phyloP scores from a whole-genome alignment of 2,888 invertebrate genomes.

The Flexamia atlantica region DNA sequence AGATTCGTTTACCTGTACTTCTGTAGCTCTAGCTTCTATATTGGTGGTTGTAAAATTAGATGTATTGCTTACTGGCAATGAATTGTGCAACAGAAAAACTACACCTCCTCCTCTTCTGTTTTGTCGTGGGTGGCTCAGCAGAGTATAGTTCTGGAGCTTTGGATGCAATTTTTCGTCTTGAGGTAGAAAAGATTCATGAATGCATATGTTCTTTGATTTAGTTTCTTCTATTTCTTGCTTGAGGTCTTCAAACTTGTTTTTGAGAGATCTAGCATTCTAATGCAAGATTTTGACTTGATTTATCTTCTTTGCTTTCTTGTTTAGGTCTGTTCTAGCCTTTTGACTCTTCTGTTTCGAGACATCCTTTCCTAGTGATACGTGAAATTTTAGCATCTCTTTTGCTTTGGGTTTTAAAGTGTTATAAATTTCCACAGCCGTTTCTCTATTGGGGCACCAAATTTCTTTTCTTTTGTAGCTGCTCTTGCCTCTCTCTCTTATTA shows the following conservation, averaged over 20 bases:
- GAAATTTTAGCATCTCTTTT: conserved; percentile 5
- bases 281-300: conserved; percentile 13
- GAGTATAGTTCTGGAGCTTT: conserved; percentile 27
- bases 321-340: not conserved
- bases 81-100: conserved; percentile 29
- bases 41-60: conserved; percentile 1
- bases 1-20: conserved; percentile 22
- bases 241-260: conserved; percentile 37
- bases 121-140: conserved; percentile 40
- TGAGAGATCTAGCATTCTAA: conserved; percentile 32
- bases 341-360: conserved; percentile 15
- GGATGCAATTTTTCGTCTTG: conserved; percentile 48
- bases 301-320: conserved; percentile 6
- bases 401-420: not conserved
- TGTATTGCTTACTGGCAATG: not conserved
- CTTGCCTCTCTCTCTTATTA: conserved; percentile 40
- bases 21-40: conserved; percentile 7
- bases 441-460: conserved; percentile 43
- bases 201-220: conserved; percentile 28
- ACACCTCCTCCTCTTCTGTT: conserved; percentile 41
- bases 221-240: conserved; percentile 43
- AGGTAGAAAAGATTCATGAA: not conserved
- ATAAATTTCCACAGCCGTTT: conserved; percentile 3
- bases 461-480: conserved; percentile 10
- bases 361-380: conserved; percentile 11